Evolutionary conservation across 2,797 vertebrate genomes (phyloP), one percentile per base, ranked within the genome.

Genomic region (Chlorospingus flavigularis): DNA sequence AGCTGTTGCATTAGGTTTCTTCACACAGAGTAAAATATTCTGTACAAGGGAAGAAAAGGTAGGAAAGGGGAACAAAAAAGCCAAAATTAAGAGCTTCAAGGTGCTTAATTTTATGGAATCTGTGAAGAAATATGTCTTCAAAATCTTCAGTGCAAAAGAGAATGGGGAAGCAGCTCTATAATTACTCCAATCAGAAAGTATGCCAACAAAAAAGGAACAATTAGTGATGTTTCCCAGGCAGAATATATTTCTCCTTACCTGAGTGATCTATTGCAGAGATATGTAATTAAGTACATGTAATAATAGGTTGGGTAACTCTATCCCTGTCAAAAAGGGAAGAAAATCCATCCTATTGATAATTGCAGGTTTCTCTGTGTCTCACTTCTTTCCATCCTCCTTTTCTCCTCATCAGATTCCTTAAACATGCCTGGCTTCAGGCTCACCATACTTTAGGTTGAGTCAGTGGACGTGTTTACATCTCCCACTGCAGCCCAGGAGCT

Each of bases 301-400:
- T 98, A 94, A 98, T 61, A 97, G 97, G 97, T 88, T 97, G 94
- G 24, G 94, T 88, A 84, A 92, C 95, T 94, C 96, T 71, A 18
- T 66, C 94, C 94, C 95, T 97, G 96, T 96, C 97, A 96, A 73
- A 95, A 95, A 94, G 95, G 88, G 91, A 96, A 95, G 88, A 97
- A 97, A 97, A 98, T 97, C 96, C 96, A 96, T 97, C 97, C 97
- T 97, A 96, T 81, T 55, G 90, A 95, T 98, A 98, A 98, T 98
- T 98, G 96, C 51, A 97, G 97, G 97, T 96, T 98, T 97, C 95
- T 91, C 53, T 76, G 48, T 94, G 87, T 92, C 73, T 96, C 85
- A 42, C 53, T 86, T 92, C 88, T 96, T 94, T 67, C 86, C 84
- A 94, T 68, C 76, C 77, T 87, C 30, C 58, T 88, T 82, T 88